Percentiles rank a stretch among this genome's conserved stretches.
Evolutionary conservation across 2,888 invertebrate genomes (phyloP).

Genomic region (Lathronympha strigana): DNA sequence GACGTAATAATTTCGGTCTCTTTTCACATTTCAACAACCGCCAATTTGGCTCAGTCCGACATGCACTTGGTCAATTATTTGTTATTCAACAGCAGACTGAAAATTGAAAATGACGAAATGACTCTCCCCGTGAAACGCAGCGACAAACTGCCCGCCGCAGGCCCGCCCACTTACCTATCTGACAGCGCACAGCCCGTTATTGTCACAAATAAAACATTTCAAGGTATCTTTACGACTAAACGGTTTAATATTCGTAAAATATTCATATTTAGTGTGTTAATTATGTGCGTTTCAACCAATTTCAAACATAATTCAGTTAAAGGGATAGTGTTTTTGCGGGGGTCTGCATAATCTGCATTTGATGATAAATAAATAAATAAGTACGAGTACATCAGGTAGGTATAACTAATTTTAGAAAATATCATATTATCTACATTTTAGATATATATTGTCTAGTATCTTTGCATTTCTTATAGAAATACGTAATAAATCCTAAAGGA

Average conservation of each 20-base stretch:
- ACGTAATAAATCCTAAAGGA: no score
- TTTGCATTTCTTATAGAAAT: no score
- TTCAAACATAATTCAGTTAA: no score
- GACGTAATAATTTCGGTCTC: neutral
- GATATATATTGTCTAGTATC: no score
- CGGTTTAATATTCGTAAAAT: constrained; percentile 20
- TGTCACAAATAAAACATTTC: constrained; percentile 62
- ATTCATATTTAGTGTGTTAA: neutral
- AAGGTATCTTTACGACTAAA: constrained; percentile 52
- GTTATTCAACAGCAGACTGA: neutral
- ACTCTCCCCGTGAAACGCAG: constrained; percentile 49
- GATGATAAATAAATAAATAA: no score
- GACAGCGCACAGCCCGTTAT: constrained; percentile 66
- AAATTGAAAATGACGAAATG: constrained; percentile 32
- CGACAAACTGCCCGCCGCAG: constrained; percentile 69
- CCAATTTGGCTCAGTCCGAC: neutral
- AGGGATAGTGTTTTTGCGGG: no score
- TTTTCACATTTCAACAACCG: neutral
- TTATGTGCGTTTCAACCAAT: no score
- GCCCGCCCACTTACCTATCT: constrained; percentile 63
- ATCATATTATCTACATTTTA: no score
- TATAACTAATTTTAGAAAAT: no score
- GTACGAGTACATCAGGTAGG: no score
- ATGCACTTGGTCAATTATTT: neutral
- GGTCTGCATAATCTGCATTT: no score